These are phyloP conservation scores for Dolichomitus sp. DNA, from an alignment of 2,888 invertebrate genomes.

Conservation along the genomic window DNA sequence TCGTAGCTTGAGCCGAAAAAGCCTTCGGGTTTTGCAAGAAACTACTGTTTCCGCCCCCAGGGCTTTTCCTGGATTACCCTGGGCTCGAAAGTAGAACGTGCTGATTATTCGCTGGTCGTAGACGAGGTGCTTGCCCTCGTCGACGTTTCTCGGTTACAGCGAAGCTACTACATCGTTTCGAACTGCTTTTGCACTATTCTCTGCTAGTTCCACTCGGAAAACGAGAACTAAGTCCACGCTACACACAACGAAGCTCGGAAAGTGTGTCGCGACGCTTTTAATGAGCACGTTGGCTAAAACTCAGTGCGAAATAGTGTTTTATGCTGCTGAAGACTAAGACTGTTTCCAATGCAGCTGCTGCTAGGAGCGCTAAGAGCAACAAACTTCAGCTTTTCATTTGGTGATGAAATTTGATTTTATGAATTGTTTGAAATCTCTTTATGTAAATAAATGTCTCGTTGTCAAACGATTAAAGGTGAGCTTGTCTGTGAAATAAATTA, in stretches of 20 bases:
- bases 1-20: constrained; percentile 19
- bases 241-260: constrained; percentile 21
- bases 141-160: neutral
- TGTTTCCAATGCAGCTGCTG: neutral
- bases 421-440: neutral
- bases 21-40: neutral
- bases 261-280: constrained; percentile 53
- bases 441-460: neutral
- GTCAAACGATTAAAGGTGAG: neutral
- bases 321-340: neutral
- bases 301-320: constrained; percentile 31
- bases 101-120: constrained; percentile 52
- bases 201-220: neutral
- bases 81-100: constrained; percentile 53
- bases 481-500: too few relatives aligned
- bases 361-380: neutral
- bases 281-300: constrained; percentile 44
- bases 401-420: neutral
- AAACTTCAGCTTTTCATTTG: neutral
- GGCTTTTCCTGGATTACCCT: constrained; percentile 37
- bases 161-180: neutral
- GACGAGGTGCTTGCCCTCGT: constrained; percentile 1
- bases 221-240: constrained; percentile 34
- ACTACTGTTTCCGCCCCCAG: constrained; percentile 24
- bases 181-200: constrained; percentile 8